phyloP scores from a whole-genome alignment of 2,888 invertebrate genomes.

The Alitta virens region DNA sequence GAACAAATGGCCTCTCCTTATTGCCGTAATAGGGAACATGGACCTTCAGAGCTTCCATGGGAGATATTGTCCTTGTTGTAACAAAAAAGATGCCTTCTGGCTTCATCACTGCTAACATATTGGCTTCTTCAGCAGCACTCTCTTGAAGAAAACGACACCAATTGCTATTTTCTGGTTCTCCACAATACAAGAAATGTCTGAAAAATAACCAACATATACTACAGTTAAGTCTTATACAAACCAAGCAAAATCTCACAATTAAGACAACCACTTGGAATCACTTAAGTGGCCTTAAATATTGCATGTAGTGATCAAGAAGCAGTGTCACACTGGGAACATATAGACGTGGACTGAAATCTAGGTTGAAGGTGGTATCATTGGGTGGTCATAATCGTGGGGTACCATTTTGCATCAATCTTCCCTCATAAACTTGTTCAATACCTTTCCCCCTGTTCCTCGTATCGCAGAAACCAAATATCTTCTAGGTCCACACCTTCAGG shows the following conservation, averaged over 20 bases:
- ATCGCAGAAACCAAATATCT: slow-evolving; percentile 11
- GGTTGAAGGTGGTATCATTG: background rate
- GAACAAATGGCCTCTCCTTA: background rate
- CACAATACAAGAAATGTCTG: too few species aligned
- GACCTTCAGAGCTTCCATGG: slow-evolving; percentile 1
- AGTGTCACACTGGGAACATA: background rate
- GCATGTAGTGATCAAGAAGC: background rate
- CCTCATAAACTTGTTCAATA: background rate
- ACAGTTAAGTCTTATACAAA: too few species aligned
- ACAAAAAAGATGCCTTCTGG: slow-evolving; percentile 13
- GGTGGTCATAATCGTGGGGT: background rate
- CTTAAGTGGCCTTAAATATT: slow-evolving; percentile 1
- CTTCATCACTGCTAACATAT: slow-evolving; percentile 6
- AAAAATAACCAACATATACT: too few species aligned
- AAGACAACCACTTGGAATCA: too few species aligned
- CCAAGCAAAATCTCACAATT: too few species aligned
- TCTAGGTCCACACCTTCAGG: slow-evolving; percentile 2
- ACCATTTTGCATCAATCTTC: background rate
- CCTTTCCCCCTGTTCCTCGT: slow-evolving; percentile 10
- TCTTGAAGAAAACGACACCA: background rate
- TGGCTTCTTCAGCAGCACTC: background rate
- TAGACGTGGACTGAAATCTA: background rate
- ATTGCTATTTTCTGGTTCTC: too few species aligned
- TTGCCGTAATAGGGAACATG: slow-evolving; percentile 8
- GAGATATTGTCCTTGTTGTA: background rate